Conservation (phyloP, 1,140 invertebrate genomes). For the Drosophila ficusphila region DNA sequence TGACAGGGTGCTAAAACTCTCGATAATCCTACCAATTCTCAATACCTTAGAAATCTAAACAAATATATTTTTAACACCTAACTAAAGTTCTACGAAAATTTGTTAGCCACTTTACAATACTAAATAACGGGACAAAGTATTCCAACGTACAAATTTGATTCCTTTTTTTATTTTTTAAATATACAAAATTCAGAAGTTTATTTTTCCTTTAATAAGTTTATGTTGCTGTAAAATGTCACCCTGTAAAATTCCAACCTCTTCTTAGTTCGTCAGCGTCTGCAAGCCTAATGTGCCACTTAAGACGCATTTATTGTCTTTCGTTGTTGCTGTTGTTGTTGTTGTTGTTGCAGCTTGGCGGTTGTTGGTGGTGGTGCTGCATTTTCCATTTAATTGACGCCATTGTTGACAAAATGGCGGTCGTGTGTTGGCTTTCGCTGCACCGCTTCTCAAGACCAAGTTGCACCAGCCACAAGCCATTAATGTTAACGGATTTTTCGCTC, state of each 20-base stretch:
- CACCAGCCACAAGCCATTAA: conserved; percentile 65
- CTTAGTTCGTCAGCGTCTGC: conserved; percentile 28
- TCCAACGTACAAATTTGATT: too few relatives aligned
- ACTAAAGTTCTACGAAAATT: too few relatives aligned
- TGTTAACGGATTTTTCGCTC: conserved; percentile 38
- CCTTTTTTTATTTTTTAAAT: not conserved
- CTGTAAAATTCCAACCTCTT: conserved; percentile 28
- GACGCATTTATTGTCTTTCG: conserved; percentile 80
- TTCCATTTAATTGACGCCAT: conserved; percentile 81
- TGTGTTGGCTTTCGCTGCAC: conserved; percentile 45
- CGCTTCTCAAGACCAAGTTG: conserved; percentile 15
- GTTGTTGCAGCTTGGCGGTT: conserved; percentile 15
- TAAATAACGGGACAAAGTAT: too few relatives aligned
- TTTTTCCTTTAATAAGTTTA: too few relatives aligned
- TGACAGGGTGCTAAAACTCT: conserved; percentile 48
- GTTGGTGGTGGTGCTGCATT: conserved; percentile 56
- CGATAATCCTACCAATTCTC: too few relatives aligned
- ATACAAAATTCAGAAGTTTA: too few relatives aligned
- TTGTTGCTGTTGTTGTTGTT: conserved; percentile 21
- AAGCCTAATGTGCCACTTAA: conserved; percentile 81
- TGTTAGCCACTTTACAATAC: too few relatives aligned
- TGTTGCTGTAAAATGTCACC: conserved; percentile 8
- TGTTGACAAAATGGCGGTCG: conserved; percentile 80
- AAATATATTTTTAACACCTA: too few relatives aligned
- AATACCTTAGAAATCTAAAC: not conserved